Base-by-base conservation (phyloP, 2,888 invertebrate genomes). In the Sesia apiformis region DNA sequence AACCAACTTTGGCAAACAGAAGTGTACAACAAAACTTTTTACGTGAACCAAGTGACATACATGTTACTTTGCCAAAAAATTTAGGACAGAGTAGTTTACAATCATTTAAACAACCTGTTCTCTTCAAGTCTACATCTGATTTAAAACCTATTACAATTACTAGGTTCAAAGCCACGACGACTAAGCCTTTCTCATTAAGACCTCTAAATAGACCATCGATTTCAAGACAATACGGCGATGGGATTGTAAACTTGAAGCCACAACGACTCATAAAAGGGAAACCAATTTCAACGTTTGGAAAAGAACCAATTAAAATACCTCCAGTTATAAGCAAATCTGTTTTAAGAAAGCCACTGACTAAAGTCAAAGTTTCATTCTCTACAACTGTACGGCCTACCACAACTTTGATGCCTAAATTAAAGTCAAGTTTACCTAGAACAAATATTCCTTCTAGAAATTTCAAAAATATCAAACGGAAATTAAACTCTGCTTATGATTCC, bases 291-390 rank as follows among this genome's bases (percentile, higher is more conserved):
- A 23, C 23, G 1, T 23, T 23, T 23, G 23, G 23, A 23, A 46
- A 46, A 46, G 46, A 46, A 4, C 8, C 4, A 46, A 4, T 46
- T 4, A 46, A 46, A 46, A 23, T 46, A 23, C 7, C 8, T 8
- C 46, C 8, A 3, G 4, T 46, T 46, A 46, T 4, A 46, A 46
- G 23, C 4, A 46, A 46, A 46, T 8, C 8, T 46, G 23, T 46
- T 8, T 23, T 4, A 4, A 46, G 23, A 56, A 61, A 52, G 4
- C 56, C 58, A 46, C 49, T 56, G 55, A 54, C 51, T 1, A 73
- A 70, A 58, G 61, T 74, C 8, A 73, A 67, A 56, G 70, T 77
- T 39, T 65, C 72, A 3, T 70, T 77, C 62, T 56, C 65, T 4
- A 56, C 60, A 7, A 60, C 59, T 51, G 41, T 43, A 43, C 52